Percentiles rank a stretch among this genome's conserved stretches.
phyloP scores from a whole-genome alignment of 2,888 invertebrate genomes.

The Entomobrya multifasciata region DNA sequence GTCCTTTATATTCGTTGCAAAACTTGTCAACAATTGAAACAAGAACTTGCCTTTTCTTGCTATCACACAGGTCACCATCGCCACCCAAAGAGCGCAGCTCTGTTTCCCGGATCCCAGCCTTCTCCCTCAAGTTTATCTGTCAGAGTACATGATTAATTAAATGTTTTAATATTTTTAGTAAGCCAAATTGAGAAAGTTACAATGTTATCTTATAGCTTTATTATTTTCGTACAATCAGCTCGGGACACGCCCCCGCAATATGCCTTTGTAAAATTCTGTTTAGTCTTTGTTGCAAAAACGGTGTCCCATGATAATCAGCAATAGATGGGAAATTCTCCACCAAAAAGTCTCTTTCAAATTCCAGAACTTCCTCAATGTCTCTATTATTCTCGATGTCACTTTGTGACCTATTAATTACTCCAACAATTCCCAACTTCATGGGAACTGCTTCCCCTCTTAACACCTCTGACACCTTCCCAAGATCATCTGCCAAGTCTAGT shows the following conservation, averaged over 20 bases:
- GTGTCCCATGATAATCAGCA: slow-evolving; percentile 97
- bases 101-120: background rate
- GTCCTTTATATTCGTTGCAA: slow-evolving; percentile 24
- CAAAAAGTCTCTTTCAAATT: slow-evolving; percentile 96
- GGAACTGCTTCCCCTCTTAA: slow-evolving; percentile 98
- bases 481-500: slow-evolving; percentile 99
- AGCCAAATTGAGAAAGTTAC: too few species aligned
- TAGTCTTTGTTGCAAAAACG: slow-evolving; percentile 96
- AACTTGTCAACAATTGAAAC: slow-evolving; percentile 32
- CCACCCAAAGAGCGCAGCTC: background rate
- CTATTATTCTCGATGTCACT: slow-evolving; percentile 87
- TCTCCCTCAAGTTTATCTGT: background rate
- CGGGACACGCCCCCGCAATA: slow-evolving; percentile 83
- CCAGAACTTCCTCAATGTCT: slow-evolving; percentile 88
- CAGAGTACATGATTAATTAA: too few species aligned
- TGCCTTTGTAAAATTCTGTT: slow-evolving; percentile 99
- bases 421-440: slow-evolving; percentile 98
- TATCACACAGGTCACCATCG: background rate
- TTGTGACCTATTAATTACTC: slow-evolving; percentile 99
- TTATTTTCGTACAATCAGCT: background rate
- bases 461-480: slow-evolving; percentile 99
- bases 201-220: too few species aligned
- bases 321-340: slow-evolving; percentile 98
- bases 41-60: background rate
- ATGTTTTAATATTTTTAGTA: too few species aligned